Evolutionary conservation across 2,888 invertebrate species (phyloP).

Genomic region (Lasioglossum leucozonium): DNA sequence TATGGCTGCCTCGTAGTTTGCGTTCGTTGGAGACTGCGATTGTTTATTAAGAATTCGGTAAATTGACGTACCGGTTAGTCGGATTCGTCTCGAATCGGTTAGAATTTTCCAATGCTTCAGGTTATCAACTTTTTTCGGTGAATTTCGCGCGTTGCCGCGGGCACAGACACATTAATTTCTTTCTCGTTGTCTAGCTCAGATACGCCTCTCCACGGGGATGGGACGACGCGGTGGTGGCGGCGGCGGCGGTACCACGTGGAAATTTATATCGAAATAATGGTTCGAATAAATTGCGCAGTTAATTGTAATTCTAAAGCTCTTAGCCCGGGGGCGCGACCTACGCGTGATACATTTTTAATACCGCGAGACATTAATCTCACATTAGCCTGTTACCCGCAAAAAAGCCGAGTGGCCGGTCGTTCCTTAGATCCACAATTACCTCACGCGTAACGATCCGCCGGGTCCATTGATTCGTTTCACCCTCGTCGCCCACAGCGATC

Average conservation of each 20-base stretch:
- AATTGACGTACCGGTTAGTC: not conserved
- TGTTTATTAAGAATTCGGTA: not conserved
- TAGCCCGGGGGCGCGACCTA: conserved; percentile 58
- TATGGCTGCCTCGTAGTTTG: not conserved
- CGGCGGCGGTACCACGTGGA: conserved; percentile 37
- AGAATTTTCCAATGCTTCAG: not conserved
- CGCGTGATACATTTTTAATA: conserved; percentile 79
- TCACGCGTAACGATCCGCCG: conserved; percentile 41
- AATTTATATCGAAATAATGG: conserved; percentile 70
- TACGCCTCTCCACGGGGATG: conserved; percentile 28
- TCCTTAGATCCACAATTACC: conserved; percentile 56
- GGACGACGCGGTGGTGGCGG: no score
- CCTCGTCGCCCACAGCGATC: conserved; percentile 27
- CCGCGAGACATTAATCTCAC: conserved; percentile 75
- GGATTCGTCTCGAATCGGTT: not conserved
- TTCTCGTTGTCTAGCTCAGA: conserved; percentile 42
- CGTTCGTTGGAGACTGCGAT: not conserved
- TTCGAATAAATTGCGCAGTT: conserved; percentile 74
- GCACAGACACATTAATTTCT: conserved; percentile 70
- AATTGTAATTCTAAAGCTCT: conserved; percentile 75
- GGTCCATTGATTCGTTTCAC: conserved; percentile 17
- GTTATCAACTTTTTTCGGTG: conserved; percentile 37
- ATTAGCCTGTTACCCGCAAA: conserved; percentile 70
- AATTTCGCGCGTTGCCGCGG: conserved; percentile 49
- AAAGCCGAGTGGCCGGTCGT: conserved; percentile 47